A percentile compares a stretch with the other conserved stretches of the same genome.
Evolutionary conservation across 2,113 vertebrate species (phyloP).

Genomic region (Melierax canorus): DNA sequence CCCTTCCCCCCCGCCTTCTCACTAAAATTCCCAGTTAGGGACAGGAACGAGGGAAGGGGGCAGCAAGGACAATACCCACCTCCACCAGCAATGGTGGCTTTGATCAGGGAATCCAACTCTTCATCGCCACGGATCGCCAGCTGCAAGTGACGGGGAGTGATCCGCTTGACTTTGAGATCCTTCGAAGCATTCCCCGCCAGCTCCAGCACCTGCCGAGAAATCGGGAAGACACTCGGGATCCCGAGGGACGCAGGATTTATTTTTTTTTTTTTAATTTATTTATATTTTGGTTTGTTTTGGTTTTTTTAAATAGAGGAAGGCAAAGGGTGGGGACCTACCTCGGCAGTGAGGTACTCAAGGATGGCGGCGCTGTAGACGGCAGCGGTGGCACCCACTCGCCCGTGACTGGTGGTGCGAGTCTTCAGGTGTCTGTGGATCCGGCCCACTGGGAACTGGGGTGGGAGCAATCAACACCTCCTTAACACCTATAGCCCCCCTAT

Average conservation of each 20-base stretch:
- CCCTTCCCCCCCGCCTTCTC: too few species aligned
- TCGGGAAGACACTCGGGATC: not conserved
- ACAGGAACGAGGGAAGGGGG: accelerated
- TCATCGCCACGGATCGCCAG: constrained; percentile 96
- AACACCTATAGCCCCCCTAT: not conserved
- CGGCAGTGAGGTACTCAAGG: constrained; percentile 96
- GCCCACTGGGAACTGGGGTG: constrained; percentile 89
- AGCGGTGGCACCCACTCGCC: constrained; percentile 95
- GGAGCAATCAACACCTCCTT: not conserved
- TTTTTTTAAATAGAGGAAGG: too few species aligned
- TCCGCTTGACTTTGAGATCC: constrained; percentile 97
- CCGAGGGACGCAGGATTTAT: not conserved
- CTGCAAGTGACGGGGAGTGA: constrained; percentile 97
- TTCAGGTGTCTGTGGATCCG: constrained; percentile 98
- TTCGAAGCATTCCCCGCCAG: constrained; percentile 97
- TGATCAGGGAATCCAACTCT: constrained; percentile 97
- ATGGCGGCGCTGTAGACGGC: constrained; percentile 97
- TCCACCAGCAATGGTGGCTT: constrained; percentile 97
- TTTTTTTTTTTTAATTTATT: too few species aligned
- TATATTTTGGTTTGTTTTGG: too few species aligned
- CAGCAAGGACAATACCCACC: constrained; percentile 66
- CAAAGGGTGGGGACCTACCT: constrained; percentile 69
- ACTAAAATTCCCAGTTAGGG: not conserved
- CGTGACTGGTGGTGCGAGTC: constrained; percentile 96
- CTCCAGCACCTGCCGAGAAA: constrained; percentile 87